Conservation (phyloP, 2,888 invertebrate species). For the Phyllotreta cruciferae region DNA sequence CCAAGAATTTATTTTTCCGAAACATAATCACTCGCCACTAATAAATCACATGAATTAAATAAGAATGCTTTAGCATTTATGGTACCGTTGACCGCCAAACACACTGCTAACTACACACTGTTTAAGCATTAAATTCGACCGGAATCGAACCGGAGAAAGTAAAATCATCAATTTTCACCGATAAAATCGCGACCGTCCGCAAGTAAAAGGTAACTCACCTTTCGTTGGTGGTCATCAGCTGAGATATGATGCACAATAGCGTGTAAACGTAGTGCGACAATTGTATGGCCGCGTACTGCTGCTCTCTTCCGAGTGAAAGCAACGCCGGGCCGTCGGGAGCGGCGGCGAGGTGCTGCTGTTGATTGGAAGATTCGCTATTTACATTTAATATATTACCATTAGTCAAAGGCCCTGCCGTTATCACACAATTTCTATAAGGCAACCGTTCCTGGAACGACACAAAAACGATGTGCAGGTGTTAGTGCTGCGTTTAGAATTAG, state of each 20-base stretch:
- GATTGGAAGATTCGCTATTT: slow-evolving; percentile 37
- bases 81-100: not conserved
- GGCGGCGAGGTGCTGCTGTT: slow-evolving; percentile 40
- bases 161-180: slow-evolving; percentile 5
- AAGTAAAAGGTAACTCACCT: slow-evolving; percentile 60
- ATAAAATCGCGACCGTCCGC: not conserved
- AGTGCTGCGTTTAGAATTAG: not conserved
- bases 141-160: slow-evolving; percentile 7
- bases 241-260: slow-evolving; percentile 85
- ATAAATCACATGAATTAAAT: no score
- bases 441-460: slow-evolving; percentile 57
- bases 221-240: slow-evolving; percentile 88
- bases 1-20: no score
- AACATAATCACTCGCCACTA: no score
- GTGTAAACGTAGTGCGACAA: slow-evolving; percentile 88
- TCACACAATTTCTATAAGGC: slow-evolving; percentile 63
- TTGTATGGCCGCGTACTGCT: slow-evolving; percentile 78
- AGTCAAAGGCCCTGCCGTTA: slow-evolving; percentile 61
- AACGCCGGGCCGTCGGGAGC: slow-evolving; percentile 60
- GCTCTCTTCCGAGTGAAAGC: slow-evolving; percentile 65
- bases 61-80: no score
- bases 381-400: slow-evolving; percentile 53
- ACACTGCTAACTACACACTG: not conserved
- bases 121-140: not conserved
- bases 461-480: slow-evolving; percentile 21